phyloP scores from a whole-genome alignment of 2,113 vertebrate species.

The Limnothrissa miodon region DNA sequence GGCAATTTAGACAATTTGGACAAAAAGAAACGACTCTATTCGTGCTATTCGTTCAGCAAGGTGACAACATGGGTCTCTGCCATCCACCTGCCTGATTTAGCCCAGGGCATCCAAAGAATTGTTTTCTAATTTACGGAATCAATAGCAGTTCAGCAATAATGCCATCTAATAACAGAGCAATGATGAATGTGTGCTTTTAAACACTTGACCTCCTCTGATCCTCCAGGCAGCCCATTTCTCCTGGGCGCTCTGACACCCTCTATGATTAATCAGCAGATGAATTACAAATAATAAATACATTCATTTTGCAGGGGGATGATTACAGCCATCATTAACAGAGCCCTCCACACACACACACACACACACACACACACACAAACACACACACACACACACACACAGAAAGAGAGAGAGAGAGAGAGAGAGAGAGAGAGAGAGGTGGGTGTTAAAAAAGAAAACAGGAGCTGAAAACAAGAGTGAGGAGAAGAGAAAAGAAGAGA shows the following conservation, averaged over 20 bases:
- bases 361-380: not conserved
- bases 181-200: constrained; percentile 71
- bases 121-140: constrained; percentile 61
- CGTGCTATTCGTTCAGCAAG: too few relatives aligned
- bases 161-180: constrained; percentile 59
- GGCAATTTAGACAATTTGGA: too few relatives aligned
- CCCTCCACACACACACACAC: constrained; percentile 11
- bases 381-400: not conserved
- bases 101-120: constrained; percentile 48
- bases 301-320: constrained; percentile 57
- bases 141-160: constrained; percentile 61
- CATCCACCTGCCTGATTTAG: constrained; percentile 33
- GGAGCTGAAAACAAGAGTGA: not conserved
- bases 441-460: not conserved
- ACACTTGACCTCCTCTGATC: constrained; percentile 58
- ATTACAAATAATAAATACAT: constrained; percentile 70
- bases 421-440: not conserved
- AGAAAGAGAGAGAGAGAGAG: not conserved
- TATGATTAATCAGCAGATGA: constrained; percentile 68
- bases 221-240: constrained; percentile 53
- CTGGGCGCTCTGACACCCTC: constrained; percentile 50
- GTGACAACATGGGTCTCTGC: not conserved
- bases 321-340: constrained; percentile 62
- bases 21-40: too few relatives aligned
- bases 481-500: not conserved